Evolutionary conservation across 2,888 invertebrate species (phyloP).

Genomic region (Lithodes maja): DNA sequence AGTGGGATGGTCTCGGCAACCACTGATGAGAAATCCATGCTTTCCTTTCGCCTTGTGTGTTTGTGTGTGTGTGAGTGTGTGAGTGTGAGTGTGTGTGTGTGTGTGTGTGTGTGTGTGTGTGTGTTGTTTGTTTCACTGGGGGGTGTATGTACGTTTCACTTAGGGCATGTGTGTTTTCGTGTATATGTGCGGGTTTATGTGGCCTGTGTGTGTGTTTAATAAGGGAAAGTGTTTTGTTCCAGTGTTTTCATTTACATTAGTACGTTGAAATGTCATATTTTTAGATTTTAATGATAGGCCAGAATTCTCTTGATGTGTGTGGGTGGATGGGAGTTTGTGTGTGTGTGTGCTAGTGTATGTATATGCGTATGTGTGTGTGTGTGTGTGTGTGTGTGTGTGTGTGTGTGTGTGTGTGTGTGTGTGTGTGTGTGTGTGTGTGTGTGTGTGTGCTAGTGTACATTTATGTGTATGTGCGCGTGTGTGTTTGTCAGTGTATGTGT

Average conservation of each 20-base stretch:
- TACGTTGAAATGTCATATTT: too few species aligned
- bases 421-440: conserved; percentile 32
- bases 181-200: too few species aligned
- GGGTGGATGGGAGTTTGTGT: not conserved
- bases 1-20: not conserved
- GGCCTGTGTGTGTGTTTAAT: too few species aligned
- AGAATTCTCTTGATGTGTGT: too few species aligned
- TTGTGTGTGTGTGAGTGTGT: conserved; percentile 20
- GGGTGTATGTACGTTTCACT: too few species aligned
- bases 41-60: conserved; percentile 39
- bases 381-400: conserved; percentile 16
- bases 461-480: conserved; percentile 31
- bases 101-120: not conserved
- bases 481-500: conserved; percentile 16
- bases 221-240: too few species aligned
- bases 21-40: conserved; percentile 53
- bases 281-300: too few species aligned
- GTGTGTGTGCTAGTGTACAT: conserved; percentile 29
- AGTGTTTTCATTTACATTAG: too few species aligned
- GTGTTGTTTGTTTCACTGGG: not conserved
- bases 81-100: conserved; percentile 8
- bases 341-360: conserved; percentile 9
- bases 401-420: conserved; percentile 23
- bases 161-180: too few species aligned
- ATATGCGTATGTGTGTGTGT: conserved; percentile 7